Conservation (phyloP, 2,797 vertebrate genomes). For the Periparus ater region DNA sequence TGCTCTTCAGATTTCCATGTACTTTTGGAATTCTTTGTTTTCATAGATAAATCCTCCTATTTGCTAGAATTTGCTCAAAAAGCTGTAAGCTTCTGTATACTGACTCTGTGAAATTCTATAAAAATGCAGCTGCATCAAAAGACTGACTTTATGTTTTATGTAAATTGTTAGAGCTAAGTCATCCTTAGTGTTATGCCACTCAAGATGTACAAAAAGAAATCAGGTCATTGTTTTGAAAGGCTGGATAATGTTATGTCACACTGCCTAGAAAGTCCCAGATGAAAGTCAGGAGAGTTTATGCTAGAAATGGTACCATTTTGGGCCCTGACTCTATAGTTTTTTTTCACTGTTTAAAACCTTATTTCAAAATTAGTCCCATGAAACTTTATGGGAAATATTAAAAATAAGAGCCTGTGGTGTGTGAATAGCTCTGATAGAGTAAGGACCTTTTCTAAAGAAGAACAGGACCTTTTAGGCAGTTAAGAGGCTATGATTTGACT, state of each 20-base stretch:
- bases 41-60: background rate
- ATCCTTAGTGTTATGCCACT: background rate
- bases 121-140: background rate
- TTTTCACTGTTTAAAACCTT: background rate
- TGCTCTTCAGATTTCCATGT: constrained; percentile 57
- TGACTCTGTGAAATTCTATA: background rate
- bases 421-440: background rate
- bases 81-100: background rate
- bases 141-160: background rate
- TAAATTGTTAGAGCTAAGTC: background rate
- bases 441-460: background rate
- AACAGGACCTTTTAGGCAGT: background rate
- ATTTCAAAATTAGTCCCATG: background rate
- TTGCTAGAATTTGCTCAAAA: background rate
- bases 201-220: background rate
- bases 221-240: background rate
- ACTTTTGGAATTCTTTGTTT: constrained; percentile 41
- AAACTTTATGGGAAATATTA: background rate
- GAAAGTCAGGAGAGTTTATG: background rate
- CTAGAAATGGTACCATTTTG: background rate
- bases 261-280: background rate
- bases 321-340: background rate
- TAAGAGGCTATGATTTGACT: background rate
- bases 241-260: background rate
- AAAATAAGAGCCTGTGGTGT: background rate